Conservation (phyloP, 2,888 invertebrate genomes). For the Drepanosiphum platanoidis region DNA sequence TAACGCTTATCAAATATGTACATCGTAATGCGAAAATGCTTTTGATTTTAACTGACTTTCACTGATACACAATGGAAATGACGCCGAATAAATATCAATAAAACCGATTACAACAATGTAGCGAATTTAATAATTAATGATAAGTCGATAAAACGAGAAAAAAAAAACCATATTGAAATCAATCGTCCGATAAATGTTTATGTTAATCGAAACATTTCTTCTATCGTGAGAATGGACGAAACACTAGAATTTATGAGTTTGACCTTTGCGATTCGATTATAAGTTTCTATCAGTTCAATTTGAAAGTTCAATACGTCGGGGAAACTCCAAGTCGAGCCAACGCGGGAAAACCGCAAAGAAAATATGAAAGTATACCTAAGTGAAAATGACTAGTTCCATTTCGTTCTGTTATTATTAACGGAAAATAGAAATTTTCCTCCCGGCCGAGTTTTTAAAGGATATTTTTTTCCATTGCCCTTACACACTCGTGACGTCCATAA, state of each 20-base stretch:
- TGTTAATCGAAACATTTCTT: background rate
- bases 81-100: background rate
- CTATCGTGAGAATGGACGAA: background rate
- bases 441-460: too few relatives aligned
- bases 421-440: too few relatives aligned
- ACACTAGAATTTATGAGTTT: background rate
- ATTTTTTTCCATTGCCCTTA: too few relatives aligned
- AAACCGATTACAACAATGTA: background rate
- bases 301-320: background rate
- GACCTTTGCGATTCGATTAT: background rate
- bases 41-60: background rate
- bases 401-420: too few relatives aligned
- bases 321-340: background rate
- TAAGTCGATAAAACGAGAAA: background rate
- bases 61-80: background rate
- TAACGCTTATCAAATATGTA: background rate
- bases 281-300: background rate
- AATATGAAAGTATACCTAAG: background rate
- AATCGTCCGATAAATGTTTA: background rate
- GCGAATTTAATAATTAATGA: background rate
- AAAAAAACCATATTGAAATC: background rate
- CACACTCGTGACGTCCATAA: too few relatives aligned
- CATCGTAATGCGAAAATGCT: too few relatives aligned
- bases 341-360: background rate
- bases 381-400: background rate